Evolutionary conservation across 2,113 vertebrate genomes (phyloP), one percentile per base, ranked within the genome.

Genomic region (Callopanchax toddi): DNA sequence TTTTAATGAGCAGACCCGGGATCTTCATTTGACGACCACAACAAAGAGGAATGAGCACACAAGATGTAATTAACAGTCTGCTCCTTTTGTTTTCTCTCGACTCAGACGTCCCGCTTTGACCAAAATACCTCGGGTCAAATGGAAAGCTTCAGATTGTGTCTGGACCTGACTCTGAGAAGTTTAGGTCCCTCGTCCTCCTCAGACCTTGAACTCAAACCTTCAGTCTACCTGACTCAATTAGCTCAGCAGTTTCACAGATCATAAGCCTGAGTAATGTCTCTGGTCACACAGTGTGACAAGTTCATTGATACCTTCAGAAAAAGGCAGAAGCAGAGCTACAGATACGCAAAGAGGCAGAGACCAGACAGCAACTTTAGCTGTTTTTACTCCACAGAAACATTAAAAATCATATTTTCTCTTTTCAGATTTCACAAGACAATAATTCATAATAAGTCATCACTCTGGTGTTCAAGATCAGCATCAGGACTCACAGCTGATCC

Each of bases 371-470:
- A 32, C 29, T 32, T 32, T 32, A 7, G 29, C 5, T 32, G 6
- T 3, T 22, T 37, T 34, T 18, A 11, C 49, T 36, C 20, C 13
- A 18, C 37, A 39, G 21, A 62, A 40, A 81, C 15, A 37, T 62
- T 64, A 34, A 55, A 46, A 36, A 84, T 82, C 73, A 79, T 71
- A 67, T 86, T 83, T 84, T 92, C 77, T 91, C 76, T 85, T 75
- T 84, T 75, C 91, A 97, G 96, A 93, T 95, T 91, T 93, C 94
- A 86, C 94, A 93, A 87, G 90, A 91, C 76, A 93, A 94, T 95
- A 96, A 96, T 84, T 90, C 94, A 73, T 97, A 32, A 32, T 9
- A 32, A 7, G 10, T 32, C 29, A 32, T 32, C 29, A 32, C 29
- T 32, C 29, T 4, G 29, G 29, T 32, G 29, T 32, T 32, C 55